Base-by-base conservation (phyloP, 1,140 invertebrate species). In the Caenorhabditis tropicalis region DNA sequence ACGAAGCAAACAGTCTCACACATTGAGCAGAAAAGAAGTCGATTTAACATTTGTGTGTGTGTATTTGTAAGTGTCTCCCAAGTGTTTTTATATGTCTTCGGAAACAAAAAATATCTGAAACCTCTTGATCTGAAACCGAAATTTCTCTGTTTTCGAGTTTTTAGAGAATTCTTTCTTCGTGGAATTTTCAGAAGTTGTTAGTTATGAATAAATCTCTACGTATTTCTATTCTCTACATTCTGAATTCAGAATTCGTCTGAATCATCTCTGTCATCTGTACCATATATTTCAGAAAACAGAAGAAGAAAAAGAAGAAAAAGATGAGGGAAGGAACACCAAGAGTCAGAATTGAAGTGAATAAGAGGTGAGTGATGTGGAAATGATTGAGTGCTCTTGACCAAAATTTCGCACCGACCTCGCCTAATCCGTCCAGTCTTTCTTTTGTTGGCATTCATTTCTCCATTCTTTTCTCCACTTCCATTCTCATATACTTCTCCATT, bases 331-430 rank as follows among this genome's bases (percentile, higher is more conserved):
- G 65, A 74, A 74, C 65, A 43, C 36, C 65, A n/a, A 12, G 65
- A 39, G 65, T 74, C 36, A 74, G 65, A 74, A 74, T 74, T 74
- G 65, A 74, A 74, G 65, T 74, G 65, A 74, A 74, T 43, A 74
- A 74, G 58, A 21, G 29, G 58, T 7, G n/a, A n/a, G n/a, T n/a
- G 58, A 27, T 29, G 31, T 21, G 15, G 10, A n/a, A 12, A 3
- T 43, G 36, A 74, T 39, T 43, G 65, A 74, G 65, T 74, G 65
- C 65, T 74, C 65, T 74, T 74, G 65, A 74, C 65, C 33, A 36
- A 56, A 51, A 51, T 36, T 36, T 24, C 36, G 33, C n/a, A 39
- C 36, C 19, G 65, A 39, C 65, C 36, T 46, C 65, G 36, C 36
- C n/a, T 74, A 74, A 74, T 74, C 65, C 65, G 36, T 74, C 65